Conservation (phyloP, 2,888 invertebrate species). For the Silvanus unidentatus region DNA sequence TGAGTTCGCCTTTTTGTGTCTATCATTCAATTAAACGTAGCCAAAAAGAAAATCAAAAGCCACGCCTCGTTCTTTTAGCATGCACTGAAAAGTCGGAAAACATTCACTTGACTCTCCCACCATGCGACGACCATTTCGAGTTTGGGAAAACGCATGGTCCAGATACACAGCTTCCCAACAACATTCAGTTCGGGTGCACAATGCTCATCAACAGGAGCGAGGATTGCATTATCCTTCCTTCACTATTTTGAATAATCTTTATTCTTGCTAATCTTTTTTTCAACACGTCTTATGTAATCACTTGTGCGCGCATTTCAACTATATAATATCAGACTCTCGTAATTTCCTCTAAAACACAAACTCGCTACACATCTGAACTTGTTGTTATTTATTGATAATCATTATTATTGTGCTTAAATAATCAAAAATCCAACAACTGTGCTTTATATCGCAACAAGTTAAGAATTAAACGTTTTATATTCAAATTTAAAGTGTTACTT, state of each 20-base stretch:
- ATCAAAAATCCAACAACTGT: slow-evolving; percentile 9
- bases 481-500: slow-evolving; percentile 1
- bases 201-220: slow-evolving; percentile 20
- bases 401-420: not conserved
- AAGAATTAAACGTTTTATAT: not conserved
- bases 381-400: not conserved
- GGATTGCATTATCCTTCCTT: slow-evolving; percentile 5
- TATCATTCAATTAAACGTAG: too few relatives aligned
- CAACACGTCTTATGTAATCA: too few relatives aligned
- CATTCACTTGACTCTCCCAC: slow-evolving; percentile 1
- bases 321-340: too few relatives aligned
- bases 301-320: too few relatives aligned
- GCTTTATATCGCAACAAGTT: slow-evolving; percentile 17
- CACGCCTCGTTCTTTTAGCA: slow-evolving; percentile 9
- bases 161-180: slow-evolving; percentile 14
- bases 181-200: slow-evolving; percentile 30
- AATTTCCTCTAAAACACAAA: too few relatives aligned
- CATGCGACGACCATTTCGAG: not conserved
- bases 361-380: not conserved
- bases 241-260: slow-evolving; percentile 1
- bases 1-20: too few relatives aligned
- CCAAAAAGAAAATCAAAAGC: not conserved
- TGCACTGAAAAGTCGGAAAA: slow-evolving; percentile 5
- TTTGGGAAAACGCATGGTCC: slow-evolving; percentile 25
- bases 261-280: not conserved